Conservation (phyloP, 1,140 invertebrate genomes). For the Samia ricini region DNA sequence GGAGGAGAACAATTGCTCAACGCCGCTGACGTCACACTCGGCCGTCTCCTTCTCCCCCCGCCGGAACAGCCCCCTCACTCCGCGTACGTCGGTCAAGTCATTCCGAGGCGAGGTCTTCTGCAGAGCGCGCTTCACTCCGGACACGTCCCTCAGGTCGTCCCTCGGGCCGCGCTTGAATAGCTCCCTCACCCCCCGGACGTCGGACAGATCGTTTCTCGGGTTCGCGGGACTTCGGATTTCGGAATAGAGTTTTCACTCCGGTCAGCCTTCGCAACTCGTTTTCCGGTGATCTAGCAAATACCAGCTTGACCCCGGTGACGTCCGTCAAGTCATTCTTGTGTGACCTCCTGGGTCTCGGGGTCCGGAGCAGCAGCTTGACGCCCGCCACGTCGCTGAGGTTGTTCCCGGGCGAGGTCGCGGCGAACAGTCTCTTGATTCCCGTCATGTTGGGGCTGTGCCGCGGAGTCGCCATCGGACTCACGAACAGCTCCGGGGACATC, state of each 20-base stretch:
- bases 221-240: conserved; percentile 27
- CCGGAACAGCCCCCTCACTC: conserved; percentile 52
- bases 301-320: conserved; percentile 56
- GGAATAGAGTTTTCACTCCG: conserved; percentile 57
- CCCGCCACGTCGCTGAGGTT: conserved; percentile 65
- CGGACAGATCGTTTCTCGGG: conserved; percentile 54
- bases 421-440: conserved; percentile 45
- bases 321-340: conserved; percentile 66
- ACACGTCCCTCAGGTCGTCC: conserved; percentile 55
- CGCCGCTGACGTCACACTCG: conserved; percentile 46
- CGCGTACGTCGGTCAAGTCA: conserved; percentile 53
- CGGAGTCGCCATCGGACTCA: conserved; percentile 52
- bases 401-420: conserved; percentile 56
- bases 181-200: conserved; percentile 57
- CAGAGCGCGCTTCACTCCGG: conserved; percentile 52
- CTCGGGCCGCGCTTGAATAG: conserved; percentile 45
- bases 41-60: conserved; percentile 25
- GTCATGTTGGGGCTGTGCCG: conserved; percentile 37
- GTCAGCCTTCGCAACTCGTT: conserved; percentile 66
- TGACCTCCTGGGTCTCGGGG: conserved; percentile 47
- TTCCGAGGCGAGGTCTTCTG: conserved; percentile 42
- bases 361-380: conserved; percentile 49
- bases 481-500: conserved; percentile 46
- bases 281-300: conserved; percentile 59
- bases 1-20: conserved; percentile 43